Base-by-base conservation (phyloP, 2,113 vertebrate species). In the Felis chaus region DNA sequence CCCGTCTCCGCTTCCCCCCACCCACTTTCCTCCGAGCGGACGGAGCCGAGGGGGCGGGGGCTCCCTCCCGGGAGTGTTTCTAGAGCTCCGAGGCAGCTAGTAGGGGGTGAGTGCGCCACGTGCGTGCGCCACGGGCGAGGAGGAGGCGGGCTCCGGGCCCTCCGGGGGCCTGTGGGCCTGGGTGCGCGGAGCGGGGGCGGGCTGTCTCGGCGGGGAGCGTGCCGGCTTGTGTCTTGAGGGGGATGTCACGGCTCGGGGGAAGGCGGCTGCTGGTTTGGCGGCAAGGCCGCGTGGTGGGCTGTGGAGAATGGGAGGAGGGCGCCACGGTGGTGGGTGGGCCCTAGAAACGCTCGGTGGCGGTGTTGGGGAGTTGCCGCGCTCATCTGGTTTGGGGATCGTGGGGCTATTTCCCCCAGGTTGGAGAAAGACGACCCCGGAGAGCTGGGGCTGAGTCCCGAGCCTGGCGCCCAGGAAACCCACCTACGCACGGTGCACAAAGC, bases 61-160 rank as follows among this genome's bases (percentile, higher is more conserved):
- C 82, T 95, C 61, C 41, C 61, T 89, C 57, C 79, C 63, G 9
- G 23, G 93, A 91, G 89, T 19, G 68, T 50, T 91, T 94, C 88
- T 80, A 83, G 85, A 97, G 97, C 92, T 93, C 25, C 2, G 86
- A 92, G 89, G 95, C 90, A 81, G 80, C 95, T 66, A 4, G 65
- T 68, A 36, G 82, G 90, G 93, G 93, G 93, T 82, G 90, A 96
- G 97, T 93, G 97, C 96, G 84, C 97, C 97, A 97, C 95, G 97
- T 98, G 98, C 91, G 63, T 57, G 94, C 91, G 71, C 96, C 91
- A 23, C 36, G 36, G 85, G 96, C 55, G 39, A 69, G 41, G 61
- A 92, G 96, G 74, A 65, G 76, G 83, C 61, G 68, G 36, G 50
- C 90, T 48, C 36, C 1, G 68, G 82, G 74, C 74, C 31, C 48